phyloP scores from a whole-genome alignment of 23 tunicate species.

The Pegea sp. region DNA sequence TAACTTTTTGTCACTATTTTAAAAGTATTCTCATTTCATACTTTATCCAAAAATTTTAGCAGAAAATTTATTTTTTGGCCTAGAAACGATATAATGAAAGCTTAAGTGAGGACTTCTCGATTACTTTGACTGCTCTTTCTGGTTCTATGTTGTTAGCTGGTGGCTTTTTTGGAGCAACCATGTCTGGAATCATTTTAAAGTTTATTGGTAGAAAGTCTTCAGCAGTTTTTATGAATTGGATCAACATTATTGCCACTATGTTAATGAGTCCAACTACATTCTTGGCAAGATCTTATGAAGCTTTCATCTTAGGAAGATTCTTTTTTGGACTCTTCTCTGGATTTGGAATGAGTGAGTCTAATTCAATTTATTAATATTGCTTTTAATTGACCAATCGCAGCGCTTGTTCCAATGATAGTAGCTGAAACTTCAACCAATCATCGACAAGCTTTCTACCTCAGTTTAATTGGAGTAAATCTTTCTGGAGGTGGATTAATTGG shows the following conservation, averaged over 20 bases:
- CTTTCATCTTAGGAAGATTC: conserved; percentile 53
- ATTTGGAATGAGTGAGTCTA: conserved; percentile 79
- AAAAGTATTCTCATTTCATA: not conserved
- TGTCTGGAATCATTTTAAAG: conserved; percentile 12
- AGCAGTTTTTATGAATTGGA: conserved; percentile 45
- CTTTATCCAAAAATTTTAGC: not conserved
- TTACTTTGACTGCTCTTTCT: conserved; percentile 23
- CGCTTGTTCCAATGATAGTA: conserved; percentile 64
- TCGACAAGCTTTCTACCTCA: conserved; percentile 59
- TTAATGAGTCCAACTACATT: conserved; percentile 24
- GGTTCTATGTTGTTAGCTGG: conserved; percentile 77
- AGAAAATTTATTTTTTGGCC: not conserved
- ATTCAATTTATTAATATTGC: not conserved
- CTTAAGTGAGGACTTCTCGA: not conserved
- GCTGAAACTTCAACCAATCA: conserved; percentile 34
- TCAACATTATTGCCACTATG: conserved; percentile 28
- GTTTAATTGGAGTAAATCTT: conserved; percentile 67
- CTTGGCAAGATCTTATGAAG: conserved; percentile 43
- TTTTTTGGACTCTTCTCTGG: conserved; percentile 75
- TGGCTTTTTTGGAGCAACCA: conserved; percentile 58
- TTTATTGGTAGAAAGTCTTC: conserved; percentile 24
- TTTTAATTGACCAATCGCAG: conserved; percentile 6
- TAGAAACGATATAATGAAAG: conserved; percentile 38
- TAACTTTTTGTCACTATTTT: not conserved
- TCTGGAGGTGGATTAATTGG: conserved; percentile 81